These are phyloP conservation scores for Camelus bactrianus DNA, from an alignment of 2,113 vertebrate genomes.

Conservation along the genomic window DNA sequence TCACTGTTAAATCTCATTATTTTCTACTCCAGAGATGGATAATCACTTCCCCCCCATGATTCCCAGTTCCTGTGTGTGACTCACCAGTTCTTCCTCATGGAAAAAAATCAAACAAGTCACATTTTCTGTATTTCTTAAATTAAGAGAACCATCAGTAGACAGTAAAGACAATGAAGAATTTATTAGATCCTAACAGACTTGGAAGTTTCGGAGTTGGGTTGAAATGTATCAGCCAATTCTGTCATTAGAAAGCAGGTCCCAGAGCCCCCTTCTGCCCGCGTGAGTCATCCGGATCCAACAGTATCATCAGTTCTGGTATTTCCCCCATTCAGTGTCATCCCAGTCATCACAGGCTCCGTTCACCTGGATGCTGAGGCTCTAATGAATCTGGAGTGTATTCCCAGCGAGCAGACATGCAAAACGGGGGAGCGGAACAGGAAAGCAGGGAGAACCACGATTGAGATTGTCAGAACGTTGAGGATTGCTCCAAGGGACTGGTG, in stretches of 20 bases:
- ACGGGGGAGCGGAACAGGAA: background rate
- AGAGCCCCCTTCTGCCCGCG: background rate
- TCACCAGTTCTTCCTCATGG: background rate
- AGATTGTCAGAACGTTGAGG: background rate
- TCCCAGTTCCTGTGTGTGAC: background rate
- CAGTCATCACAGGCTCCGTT: background rate
- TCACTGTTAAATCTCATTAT: background rate
- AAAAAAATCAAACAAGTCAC: constrained; percentile 15
- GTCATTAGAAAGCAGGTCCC: background rate
- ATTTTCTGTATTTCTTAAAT: background rate
- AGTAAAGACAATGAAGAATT: background rate
- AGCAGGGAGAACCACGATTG: background rate
- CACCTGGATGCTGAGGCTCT: background rate
- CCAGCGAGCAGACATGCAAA: background rate
- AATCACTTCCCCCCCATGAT: background rate
- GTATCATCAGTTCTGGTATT: background rate
- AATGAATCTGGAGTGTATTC: background rate
- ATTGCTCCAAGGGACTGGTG: background rate
- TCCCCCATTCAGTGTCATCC: background rate
- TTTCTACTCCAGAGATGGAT: background rate
- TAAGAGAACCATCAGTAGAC: background rate
- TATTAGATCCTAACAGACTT: background rate
- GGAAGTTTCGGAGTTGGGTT: background rate
- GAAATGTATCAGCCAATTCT: background rate
- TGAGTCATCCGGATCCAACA: background rate